Conservation (phyloP, 2,113 vertebrate species). For the Pollimyrus isidori region DNA sequence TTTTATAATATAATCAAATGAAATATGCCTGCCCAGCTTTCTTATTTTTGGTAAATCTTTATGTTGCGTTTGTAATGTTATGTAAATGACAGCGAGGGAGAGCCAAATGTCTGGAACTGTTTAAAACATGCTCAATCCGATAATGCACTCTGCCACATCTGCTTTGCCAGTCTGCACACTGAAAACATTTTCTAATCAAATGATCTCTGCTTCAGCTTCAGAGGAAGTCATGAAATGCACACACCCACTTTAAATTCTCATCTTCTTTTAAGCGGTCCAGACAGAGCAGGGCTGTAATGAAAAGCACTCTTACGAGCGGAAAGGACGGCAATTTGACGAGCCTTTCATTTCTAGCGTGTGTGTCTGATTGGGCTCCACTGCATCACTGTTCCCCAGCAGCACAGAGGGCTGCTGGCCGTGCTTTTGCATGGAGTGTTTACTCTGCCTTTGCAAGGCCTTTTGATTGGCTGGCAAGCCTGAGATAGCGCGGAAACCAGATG, state of each 20-base stretch:
- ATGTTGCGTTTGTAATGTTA: background rate
- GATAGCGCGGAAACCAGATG: background rate
- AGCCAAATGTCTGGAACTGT: conserved; percentile 17
- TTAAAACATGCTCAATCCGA: conserved; percentile 19
- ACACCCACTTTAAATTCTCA: conserved; percentile 34
- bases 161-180: conserved; percentile 21
- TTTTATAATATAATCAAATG: background rate
- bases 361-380: conserved; percentile 46
- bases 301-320: conserved; percentile 43
- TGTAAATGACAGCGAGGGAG: background rate
- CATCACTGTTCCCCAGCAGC: conserved; percentile 32
- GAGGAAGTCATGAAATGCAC: conserved; percentile 23
- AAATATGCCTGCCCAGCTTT: background rate
- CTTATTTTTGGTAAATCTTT: background rate
- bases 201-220: conserved; percentile 27
- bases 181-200: conserved; percentile 35
- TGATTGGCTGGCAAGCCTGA: background rate
- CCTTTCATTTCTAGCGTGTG: conserved; percentile 51
- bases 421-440: conserved; percentile 28
- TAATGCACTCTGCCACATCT: conserved; percentile 25
- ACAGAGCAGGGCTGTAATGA: conserved; percentile 41
- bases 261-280: conserved; percentile 38
- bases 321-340: conserved; percentile 36
- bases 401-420: conserved; percentile 20
- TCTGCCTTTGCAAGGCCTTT: background rate